phyloP scores from a whole-genome alignment of 2,888 invertebrate genomes.

The Calliopum simillimum region DNA sequence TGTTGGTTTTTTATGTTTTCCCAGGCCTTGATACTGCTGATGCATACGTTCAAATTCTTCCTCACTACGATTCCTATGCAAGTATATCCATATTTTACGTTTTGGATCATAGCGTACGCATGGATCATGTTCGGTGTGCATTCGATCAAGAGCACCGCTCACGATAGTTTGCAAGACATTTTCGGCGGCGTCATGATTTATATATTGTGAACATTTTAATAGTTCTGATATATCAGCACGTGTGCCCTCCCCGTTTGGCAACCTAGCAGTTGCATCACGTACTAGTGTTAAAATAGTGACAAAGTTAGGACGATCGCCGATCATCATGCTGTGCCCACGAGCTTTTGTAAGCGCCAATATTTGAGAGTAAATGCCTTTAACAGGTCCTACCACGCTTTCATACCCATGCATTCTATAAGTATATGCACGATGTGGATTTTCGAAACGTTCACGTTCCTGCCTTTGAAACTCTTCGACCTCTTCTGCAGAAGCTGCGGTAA shows the following conservation, averaged over 20 bases:
- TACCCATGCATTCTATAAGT: conserved; percentile 91
- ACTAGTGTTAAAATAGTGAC: conserved; percentile 91
- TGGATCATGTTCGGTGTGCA: conserved; percentile 90
- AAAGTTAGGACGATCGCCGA: conserved; percentile 86
- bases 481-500: conserved; percentile 80
- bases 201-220: conserved; percentile 80
- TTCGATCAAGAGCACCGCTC: conserved; percentile 88
- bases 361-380: conserved; percentile 82
- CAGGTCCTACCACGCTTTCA: conserved; percentile 84
- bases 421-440: conserved; percentile 90
- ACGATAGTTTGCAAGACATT: conserved; percentile 78
- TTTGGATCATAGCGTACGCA: conserved; percentile 94
- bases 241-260: conserved; percentile 94
- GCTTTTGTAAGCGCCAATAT: conserved; percentile 73
- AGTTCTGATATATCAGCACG: conserved; percentile 91
- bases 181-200: conserved; percentile 67
- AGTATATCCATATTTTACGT: conserved; percentile 94
- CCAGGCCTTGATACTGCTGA: conserved; percentile 74
- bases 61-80: conserved; percentile 79
- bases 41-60: conserved; percentile 76
- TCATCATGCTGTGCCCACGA: conserved; percentile 86
- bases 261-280: conserved; percentile 91
- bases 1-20: conserved; percentile 69
- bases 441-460: conserved; percentile 86
- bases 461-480: conserved; percentile 82